Evolutionary conservation across 2,797 vertebrate genomes (phyloP).

Genomic region (Bradypodion ventrale): DNA sequence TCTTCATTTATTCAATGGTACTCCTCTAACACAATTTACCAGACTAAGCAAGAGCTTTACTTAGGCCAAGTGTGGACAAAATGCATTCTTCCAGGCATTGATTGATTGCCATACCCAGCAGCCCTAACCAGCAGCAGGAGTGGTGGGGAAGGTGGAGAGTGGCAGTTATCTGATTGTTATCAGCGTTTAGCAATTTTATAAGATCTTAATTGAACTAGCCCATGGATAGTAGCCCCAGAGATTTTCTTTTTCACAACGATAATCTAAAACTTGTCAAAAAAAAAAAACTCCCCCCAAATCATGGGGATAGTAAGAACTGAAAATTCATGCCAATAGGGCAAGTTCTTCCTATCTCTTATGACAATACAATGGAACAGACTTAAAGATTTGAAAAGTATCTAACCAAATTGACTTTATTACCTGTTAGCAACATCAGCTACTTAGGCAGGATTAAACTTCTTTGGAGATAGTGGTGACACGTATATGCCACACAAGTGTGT

Average conservation of each 20-base stretch:
- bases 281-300: constrained; percentile 30
- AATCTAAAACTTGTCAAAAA: constrained; percentile 19
- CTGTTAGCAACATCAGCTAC: constrained; percentile 33
- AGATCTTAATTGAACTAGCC: constrained; percentile 27
- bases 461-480: neutral
- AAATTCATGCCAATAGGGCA: constrained; percentile 1
- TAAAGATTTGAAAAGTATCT: neutral
- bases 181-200: constrained; percentile 6
- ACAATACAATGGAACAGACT: neutral
- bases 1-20: too few species aligned
- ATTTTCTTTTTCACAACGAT: constrained; percentile 22
- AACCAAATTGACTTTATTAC: constrained; percentile 26
- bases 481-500: neutral
- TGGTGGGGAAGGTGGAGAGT: too few species aligned
- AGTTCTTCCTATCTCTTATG: constrained; percentile 22
- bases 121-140: too few species aligned
- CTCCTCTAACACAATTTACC: too few species aligned
- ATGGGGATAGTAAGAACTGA: constrained; percentile 21
- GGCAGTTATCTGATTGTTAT: constrained; percentile 27
- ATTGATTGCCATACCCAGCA: too few species aligned
- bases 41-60: too few species aligned
- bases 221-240: constrained; percentile 13
- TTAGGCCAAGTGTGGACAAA: too few species aligned
- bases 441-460: neutral
- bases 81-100: too few species aligned